phyloP scores from a whole-genome alignment of 1,140 invertebrate genomes.

The Drosophila santomea region DNA sequence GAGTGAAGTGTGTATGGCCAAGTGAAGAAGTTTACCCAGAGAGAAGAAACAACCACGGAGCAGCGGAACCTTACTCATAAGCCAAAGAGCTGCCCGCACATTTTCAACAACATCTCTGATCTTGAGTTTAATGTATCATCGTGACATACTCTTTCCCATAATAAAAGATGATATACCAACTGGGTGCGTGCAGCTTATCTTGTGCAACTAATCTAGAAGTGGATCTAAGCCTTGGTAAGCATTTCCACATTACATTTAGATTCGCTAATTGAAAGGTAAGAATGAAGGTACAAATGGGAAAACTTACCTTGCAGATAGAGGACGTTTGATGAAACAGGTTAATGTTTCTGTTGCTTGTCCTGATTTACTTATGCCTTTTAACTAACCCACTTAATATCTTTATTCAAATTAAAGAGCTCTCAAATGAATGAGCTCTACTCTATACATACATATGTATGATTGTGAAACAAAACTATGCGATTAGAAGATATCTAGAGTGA shows the following conservation, averaged over 20 bases:
- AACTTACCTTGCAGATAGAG: not conserved
- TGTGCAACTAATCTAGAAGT: conserved; percentile 13
- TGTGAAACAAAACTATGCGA: too few species aligned
- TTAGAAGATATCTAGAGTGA: too few species aligned
- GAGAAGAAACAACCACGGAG: conserved; percentile 34
- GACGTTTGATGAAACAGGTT: not conserved
- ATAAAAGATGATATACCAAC: conserved; percentile 5
- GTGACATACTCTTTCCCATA: conserved; percentile 16
- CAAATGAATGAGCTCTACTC: too few species aligned
- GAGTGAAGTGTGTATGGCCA: conserved; percentile 40
- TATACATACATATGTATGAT: too few species aligned
- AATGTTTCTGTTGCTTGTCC: too few species aligned
- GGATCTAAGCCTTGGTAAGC: conserved; percentile 14
- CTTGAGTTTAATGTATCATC: conserved; percentile 49
- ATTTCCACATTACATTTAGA: conserved; percentile 21
- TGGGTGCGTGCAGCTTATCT: conserved; percentile 27
- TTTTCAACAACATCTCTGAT: conserved; percentile 76
- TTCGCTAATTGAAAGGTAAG: conserved; percentile 28
- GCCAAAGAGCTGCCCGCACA: conserved; percentile 66
- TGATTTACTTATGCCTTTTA: not conserved
- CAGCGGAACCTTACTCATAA: conserved; percentile 29
- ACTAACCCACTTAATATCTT: not conserved
- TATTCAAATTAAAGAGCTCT: too few species aligned
- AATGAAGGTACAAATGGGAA: not conserved
- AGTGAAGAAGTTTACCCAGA: conserved; percentile 52